Evolutionary conservation across 2,113 vertebrate species (phyloP).

Genomic region (Cathartes aura): DNA sequence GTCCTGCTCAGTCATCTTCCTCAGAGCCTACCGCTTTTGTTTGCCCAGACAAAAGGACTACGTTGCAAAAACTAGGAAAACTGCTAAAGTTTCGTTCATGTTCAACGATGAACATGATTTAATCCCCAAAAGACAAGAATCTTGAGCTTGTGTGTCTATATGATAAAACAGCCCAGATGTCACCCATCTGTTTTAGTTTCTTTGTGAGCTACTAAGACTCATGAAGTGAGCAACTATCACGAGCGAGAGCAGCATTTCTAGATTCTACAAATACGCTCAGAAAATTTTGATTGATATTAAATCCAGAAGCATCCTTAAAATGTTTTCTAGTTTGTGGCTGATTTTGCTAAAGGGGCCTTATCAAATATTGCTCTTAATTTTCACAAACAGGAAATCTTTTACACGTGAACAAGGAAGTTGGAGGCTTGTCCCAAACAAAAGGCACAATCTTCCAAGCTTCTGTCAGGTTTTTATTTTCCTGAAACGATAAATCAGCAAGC

Average conservation of each 20-base stretch:
- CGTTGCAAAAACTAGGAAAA: background rate
- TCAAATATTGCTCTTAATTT: background rate
- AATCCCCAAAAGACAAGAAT: background rate
- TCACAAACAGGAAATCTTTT: slow-evolving; percentile 57
- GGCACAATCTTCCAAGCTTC: slow-evolving; percentile 11
- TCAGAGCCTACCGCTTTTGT: background rate
- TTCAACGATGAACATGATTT: background rate
- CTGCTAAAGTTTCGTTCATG: too few relatives aligned
- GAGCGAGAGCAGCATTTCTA: background rate
- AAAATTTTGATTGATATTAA: background rate
- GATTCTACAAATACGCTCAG: background rate
- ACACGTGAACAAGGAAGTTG: slow-evolving; percentile 21
- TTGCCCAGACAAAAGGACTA: background rate
- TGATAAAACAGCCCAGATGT: background rate
- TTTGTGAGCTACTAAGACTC: background rate
- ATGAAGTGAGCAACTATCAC: background rate
- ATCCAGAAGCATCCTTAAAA: background rate
- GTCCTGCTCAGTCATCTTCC: background rate
- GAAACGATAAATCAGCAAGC: slow-evolving; percentile 50
- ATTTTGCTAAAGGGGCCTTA: background rate
- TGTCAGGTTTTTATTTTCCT: slow-evolving; percentile 52
- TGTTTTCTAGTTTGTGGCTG: background rate
- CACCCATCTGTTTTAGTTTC: background rate
- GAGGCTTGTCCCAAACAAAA: slow-evolving; percentile 56
- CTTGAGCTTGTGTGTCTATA: background rate